These are phyloP conservation scores for Bhutanitis thaidina DNA, from an alignment of 2,888 invertebrate genomes.

Conservation along the genomic window DNA sequence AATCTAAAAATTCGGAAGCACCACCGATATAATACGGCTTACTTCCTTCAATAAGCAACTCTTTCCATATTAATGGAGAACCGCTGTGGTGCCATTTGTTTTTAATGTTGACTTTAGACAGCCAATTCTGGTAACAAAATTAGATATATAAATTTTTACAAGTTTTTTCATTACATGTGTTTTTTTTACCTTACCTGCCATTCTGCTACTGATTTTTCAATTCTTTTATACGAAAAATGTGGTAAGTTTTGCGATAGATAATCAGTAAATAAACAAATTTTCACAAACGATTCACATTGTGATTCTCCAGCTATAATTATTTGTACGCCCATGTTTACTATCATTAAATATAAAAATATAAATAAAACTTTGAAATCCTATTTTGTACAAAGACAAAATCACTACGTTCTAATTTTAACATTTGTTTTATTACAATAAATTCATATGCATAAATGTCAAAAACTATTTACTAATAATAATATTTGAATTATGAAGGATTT, in stretches of 20 bases:
- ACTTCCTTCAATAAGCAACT: conserved; percentile 75
- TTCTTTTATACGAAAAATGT: conserved; percentile 71
- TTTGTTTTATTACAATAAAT: too few relatives aligned
- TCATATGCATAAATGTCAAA: too few relatives aligned
- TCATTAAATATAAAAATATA: background rate
- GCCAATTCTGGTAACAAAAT: conserved; percentile 55
- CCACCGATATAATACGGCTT: conserved; percentile 80
- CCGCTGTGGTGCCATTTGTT: conserved; percentile 77
- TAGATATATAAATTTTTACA: background rate
- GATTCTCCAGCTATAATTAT: conserved; percentile 79
- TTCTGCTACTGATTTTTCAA: conserved; percentile 64
- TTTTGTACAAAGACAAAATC: background rate
- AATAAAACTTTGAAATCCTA: background rate
- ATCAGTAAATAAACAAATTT: conserved; percentile 76
- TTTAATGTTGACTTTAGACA: conserved; percentile 67
- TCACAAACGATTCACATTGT: conserved; percentile 72
- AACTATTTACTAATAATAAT: too few relatives aligned
- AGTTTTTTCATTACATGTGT: too few relatives aligned
- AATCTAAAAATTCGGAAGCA: conserved; percentile 80
- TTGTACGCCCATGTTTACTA: conserved; percentile 59
- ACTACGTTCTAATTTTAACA: background rate
- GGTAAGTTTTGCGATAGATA: conserved; percentile 76
- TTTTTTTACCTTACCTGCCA: conserved; percentile 65
- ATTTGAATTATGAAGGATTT: too few relatives aligned
- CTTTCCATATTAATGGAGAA: conserved; percentile 82